Evolutionary conservation across 2,797 vertebrate species (phyloP).

Genomic region (Characodon lateralis): DNA sequence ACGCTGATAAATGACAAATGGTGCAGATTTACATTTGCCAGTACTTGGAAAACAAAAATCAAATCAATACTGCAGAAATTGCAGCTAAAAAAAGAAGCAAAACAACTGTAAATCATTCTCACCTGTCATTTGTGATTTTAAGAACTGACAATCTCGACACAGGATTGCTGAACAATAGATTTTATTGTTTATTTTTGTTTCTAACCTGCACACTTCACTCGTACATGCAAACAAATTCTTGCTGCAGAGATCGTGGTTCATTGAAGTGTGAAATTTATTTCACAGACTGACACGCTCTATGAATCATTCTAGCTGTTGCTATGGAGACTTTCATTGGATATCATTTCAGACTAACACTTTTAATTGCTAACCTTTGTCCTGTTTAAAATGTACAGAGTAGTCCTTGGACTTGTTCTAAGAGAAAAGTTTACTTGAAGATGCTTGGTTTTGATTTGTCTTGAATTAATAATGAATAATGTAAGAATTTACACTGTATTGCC

Average conservation of each 20-base stretch:
- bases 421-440: neutral
- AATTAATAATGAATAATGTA: neutral
- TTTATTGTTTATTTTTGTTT: conserved; percentile 40
- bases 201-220: conserved; percentile 20
- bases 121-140: neutral
- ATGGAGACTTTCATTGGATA: conserved; percentile 74
- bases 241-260: conserved; percentile 49
- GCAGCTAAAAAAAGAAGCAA: neutral
- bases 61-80: neutral
- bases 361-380: conserved; percentile 75
- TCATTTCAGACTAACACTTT: conserved; percentile 71
- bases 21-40: neutral
- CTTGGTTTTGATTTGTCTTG: neutral
- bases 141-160: conserved; percentile 7
- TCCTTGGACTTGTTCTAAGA: conserved; percentile 27
- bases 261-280: conserved; percentile 79
- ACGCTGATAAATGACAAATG: conserved; percentile 2
- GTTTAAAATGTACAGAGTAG: conserved; percentile 49
- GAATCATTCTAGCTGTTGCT: conserved; percentile 77
- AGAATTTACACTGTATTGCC: too few species aligned
- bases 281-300: conserved; percentile 72
- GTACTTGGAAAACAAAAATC: neutral
- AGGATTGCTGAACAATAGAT: conserved; percentile 15
- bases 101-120: conserved; percentile 1
- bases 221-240: conserved; percentile 41